Evolutionary conservation across 37 sponge, comb jelly and placozoan species (phyloP).

Genomic region (Aphrocallistes beatrix): DNA sequence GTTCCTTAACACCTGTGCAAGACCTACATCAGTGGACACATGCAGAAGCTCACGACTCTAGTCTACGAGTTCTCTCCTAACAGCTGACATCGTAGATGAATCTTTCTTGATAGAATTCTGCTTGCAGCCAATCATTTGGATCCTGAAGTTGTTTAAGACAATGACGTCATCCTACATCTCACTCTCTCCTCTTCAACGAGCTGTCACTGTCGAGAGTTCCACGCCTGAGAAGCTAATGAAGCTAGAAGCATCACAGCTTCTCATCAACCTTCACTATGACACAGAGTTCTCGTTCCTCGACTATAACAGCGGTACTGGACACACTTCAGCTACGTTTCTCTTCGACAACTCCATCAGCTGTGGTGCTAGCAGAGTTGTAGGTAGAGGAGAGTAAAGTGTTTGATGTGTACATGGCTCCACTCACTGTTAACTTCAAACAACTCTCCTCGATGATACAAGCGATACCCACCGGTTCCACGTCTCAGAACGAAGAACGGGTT

Average conservation of each 20-base stretch:
- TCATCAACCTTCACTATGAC: slow-evolving; percentile 79
- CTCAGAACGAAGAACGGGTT: background rate
- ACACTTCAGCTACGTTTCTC: too few species aligned
- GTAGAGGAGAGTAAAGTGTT: slow-evolving; percentile 82
- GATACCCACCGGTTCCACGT: background rate
- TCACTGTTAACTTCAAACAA: slow-evolving; percentile 43
- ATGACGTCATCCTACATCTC: slow-evolving; percentile 45
- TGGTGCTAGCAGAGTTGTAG: slow-evolving; percentile 72
- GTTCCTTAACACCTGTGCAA: slow-evolving; percentile 84
- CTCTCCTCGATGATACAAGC: background rate
- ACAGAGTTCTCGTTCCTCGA: slow-evolving; percentile 70
- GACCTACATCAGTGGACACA: slow-evolving; percentile 78
- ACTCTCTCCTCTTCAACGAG: too few species aligned
- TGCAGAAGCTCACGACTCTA: slow-evolving; percentile 46
- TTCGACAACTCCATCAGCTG: slow-evolving; percentile 82
- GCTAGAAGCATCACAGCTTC: slow-evolving; percentile 74
- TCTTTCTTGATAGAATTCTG: slow-evolving; percentile 70
- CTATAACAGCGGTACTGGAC: slow-evolving; percentile 22
- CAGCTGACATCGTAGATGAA: slow-evolving; percentile 77
- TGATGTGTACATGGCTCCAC: slow-evolving; percentile 61
- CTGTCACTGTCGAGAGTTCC: slow-evolving; percentile 65
- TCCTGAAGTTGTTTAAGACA: slow-evolving; percentile 75
- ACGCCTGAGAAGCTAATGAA: slow-evolving; percentile 83
- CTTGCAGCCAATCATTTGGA: slow-evolving; percentile 36
- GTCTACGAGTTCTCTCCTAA: too few species aligned